phyloP scores from a whole-genome alignment of 2,888 invertebrate genomes.

The Drosophila quinaria region DNA sequence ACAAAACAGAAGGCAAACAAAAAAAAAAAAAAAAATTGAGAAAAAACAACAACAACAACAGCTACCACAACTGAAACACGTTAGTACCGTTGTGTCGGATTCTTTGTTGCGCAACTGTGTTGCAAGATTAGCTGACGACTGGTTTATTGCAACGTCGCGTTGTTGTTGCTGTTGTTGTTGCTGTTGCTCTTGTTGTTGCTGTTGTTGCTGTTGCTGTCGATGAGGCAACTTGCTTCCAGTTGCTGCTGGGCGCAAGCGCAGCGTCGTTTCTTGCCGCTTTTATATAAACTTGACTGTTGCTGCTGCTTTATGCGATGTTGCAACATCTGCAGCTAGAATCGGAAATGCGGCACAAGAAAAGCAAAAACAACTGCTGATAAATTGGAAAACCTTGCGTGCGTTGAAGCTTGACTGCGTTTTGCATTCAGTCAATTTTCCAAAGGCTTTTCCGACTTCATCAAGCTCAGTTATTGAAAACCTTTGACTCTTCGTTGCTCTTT shows the following conservation, averaged over 20 bases:
- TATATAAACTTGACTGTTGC: slow-evolving; percentile 27
- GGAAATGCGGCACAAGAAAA: slow-evolving; percentile 65
- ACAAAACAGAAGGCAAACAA: slow-evolving; percentile 24
- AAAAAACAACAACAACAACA: slow-evolving; percentile 32
- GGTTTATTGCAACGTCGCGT: slow-evolving; percentile 74
- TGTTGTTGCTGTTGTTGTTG: slow-evolving; percentile 27
- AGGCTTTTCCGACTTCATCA: slow-evolving; percentile 11
- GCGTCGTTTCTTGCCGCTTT: slow-evolving; percentile 22
- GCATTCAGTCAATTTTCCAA: slow-evolving; percentile 51
- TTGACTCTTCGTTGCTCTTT: slow-evolving; percentile 28
- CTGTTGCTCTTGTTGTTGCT: slow-evolving; percentile 27
- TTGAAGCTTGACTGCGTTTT: slow-evolving; percentile 74
- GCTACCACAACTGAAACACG: slow-evolving; percentile 68
- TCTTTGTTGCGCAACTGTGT: slow-evolving; percentile 84
- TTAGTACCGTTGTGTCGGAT: slow-evolving; percentile 82
- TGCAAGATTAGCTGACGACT: slow-evolving; percentile 82
- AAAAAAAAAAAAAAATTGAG: slow-evolving; percentile 12
- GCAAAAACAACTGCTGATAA: slow-evolving; percentile 26
- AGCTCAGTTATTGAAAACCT: slow-evolving; percentile 54
- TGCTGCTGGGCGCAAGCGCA: slow-evolving; percentile 54
- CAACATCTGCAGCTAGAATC: slow-evolving; percentile 76
- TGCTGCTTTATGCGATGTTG: slow-evolving; percentile 56
- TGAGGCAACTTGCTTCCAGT: slow-evolving; percentile 64
- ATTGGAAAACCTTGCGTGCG: slow-evolving; percentile 67
- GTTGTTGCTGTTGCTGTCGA: slow-evolving; percentile 57